Evolutionary conservation across 1,140 invertebrate genomes (phyloP).

Genomic region (Ridgeia piscesae): DNA sequence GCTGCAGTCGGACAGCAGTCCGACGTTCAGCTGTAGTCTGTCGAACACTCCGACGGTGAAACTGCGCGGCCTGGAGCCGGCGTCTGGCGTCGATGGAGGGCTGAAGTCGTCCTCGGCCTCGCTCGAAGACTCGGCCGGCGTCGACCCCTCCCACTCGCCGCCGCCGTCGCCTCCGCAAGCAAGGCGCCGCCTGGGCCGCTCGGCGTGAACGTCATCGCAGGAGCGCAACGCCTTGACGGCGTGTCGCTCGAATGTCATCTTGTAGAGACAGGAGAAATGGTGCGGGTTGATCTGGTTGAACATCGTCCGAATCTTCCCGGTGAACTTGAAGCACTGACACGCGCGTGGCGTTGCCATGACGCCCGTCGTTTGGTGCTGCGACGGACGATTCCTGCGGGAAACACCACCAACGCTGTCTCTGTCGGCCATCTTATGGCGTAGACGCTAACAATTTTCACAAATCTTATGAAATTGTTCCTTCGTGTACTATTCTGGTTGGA

Average conservation of each 20-base stretch:
- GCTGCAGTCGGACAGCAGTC: neutral
- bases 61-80: neutral
- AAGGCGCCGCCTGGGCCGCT: neutral
- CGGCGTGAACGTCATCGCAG: neutral
- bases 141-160: neutral
- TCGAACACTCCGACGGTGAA: neutral
- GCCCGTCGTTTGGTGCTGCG: neutral
- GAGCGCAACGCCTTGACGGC: neutral
- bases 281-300: neutral
- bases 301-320: neutral
- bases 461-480: neutral
- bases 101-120: neutral
- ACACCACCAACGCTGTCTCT: neutral
- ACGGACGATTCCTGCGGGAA: neutral
- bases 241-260: neutral
- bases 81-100: neutral
- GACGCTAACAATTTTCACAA: neutral
- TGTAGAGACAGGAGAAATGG: neutral
- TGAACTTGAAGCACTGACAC: neutral
- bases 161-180: no score
- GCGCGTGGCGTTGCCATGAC: neutral
- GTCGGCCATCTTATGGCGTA: no score
- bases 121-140: neutral
- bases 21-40: neutral
- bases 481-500: neutral